phyloP scores from a whole-genome alignment of 92 coral and sea anemone genomes.

The Phenganax marumi region DNA sequence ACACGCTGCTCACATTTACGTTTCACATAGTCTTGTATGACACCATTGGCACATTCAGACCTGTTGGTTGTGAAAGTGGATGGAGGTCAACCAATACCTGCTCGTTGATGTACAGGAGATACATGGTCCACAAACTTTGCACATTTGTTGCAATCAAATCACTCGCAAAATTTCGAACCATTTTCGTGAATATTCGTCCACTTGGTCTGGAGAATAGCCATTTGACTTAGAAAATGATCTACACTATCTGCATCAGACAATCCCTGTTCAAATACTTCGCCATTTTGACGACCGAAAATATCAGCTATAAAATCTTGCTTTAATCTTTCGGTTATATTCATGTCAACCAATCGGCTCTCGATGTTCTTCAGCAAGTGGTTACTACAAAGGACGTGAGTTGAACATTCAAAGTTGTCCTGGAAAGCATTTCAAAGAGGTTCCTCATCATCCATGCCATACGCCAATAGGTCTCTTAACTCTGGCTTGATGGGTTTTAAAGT shows the following conservation, averaged over 20 bases:
- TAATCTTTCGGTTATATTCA: background rate
- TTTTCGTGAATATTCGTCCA: constrained; percentile 17
- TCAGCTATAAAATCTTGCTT: constrained; percentile 26
- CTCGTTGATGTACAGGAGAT: constrained; percentile 50
- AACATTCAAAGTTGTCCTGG: constrained; percentile 40
- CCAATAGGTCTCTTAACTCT: constrained; percentile 44
- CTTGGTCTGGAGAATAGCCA: constrained; percentile 6
- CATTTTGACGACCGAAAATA: constrained; percentile 21
- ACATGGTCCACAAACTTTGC: constrained; percentile 31
- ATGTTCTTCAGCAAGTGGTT: constrained; percentile 4
- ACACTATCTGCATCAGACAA: constrained; percentile 9
- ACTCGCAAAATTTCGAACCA: constrained; percentile 12
- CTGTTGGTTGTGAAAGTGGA: no score
- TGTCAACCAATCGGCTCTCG: background rate
- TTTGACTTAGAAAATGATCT: constrained; percentile 12
- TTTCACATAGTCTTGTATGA: no score
- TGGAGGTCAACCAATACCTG: constrained; percentile 56
- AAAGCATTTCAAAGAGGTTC: constrained; percentile 32
- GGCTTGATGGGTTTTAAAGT: no score
- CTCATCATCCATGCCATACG: constrained; percentile 58
- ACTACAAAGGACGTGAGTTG: constrained; percentile 12
- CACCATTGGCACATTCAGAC: no score
- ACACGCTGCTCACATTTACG: no score
- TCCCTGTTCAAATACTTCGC: constrained; percentile 30
- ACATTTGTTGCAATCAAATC: constrained; percentile 15